Evolutionary conservation across 2,113 vertebrate genomes (phyloP).

Genomic region (Zosterops pallidus): DNA sequence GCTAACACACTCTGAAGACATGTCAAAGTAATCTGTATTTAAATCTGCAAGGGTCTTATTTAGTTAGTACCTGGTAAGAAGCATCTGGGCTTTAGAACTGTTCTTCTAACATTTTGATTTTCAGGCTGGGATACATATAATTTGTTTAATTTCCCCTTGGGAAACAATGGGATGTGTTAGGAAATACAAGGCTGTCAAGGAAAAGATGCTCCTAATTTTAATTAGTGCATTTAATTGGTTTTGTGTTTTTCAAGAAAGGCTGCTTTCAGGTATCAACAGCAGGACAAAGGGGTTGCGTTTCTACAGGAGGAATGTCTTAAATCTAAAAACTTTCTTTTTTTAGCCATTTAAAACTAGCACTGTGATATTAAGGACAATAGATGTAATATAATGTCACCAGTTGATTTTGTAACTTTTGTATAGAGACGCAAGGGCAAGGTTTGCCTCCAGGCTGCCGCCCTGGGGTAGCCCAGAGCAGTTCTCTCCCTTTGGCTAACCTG

Average conservation of each 20-base stretch:
- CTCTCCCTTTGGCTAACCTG: conserved; percentile 34
- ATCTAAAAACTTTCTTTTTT: conserved; percentile 57
- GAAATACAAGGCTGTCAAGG: background rate
- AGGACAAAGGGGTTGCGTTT: conserved; percentile 41
- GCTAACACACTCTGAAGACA: conserved; percentile 60
- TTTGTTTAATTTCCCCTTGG: conserved; percentile 51
- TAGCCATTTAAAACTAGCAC: conserved; percentile 74
- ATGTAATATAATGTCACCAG: conserved; percentile 72
- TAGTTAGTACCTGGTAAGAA: conserved; percentile 63
- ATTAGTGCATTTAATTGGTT: conserved; percentile 49
- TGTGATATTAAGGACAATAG: conserved; percentile 73
- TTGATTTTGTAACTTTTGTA: conserved; percentile 74
- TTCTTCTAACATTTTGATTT: conserved; percentile 64
- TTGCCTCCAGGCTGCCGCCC: conserved; percentile 2
- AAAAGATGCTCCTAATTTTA: conserved; percentile 34
- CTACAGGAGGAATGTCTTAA: conserved; percentile 49
- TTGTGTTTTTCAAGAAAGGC: conserved; percentile 38
- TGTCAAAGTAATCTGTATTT: conserved; percentile 63
- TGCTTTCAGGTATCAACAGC: conserved; percentile 33
- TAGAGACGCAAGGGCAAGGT: conserved; percentile 46
- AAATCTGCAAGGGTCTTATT: conserved; percentile 60
- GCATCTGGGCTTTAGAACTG: conserved; percentile 70
- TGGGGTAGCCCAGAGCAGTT: background rate
- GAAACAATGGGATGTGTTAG: conserved; percentile 23
- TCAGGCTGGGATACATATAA: conserved; percentile 63